These are phyloP conservation scores for Cataglyphis albicans DNA, from an alignment of 2,888 invertebrate species.

Conservation along the genomic window DNA sequence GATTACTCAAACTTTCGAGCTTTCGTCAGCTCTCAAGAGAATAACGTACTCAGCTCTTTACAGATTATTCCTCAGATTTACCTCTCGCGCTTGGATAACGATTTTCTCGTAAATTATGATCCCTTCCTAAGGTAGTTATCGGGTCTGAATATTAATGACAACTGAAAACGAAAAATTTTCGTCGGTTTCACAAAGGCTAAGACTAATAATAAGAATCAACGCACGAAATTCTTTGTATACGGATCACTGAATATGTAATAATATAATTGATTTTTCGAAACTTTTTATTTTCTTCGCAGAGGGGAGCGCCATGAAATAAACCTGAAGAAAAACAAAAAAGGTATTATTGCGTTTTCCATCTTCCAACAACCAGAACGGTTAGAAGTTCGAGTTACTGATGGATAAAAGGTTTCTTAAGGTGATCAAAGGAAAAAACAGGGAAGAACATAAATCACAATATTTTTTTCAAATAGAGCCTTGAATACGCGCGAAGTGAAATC, in stretches of 20 bases:
- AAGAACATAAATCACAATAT: background rate
- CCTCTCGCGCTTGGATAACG: background rate
- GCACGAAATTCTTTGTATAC: background rate
- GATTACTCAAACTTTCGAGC: background rate
- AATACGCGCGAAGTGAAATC: background rate
- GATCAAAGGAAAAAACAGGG: background rate
- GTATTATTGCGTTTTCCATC: background rate
- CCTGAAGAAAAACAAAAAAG: background rate
- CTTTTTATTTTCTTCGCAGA: background rate
- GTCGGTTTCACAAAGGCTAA: background rate
- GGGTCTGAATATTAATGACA: conserved; percentile 6
- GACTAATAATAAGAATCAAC: background rate
- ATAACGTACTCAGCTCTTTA: background rate
- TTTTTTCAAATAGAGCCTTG: background rate
- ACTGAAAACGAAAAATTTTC: conserved; percentile 1
- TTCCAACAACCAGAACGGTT: background rate
- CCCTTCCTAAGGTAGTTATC: background rate
- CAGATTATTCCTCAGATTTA: conserved; percentile 9
- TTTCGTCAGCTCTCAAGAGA: background rate
- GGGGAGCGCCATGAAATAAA: background rate
- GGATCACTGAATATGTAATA: background rate
- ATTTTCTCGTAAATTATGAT: conserved; percentile 27
- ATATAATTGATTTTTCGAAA: conserved; percentile 10
- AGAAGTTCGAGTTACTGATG: background rate
- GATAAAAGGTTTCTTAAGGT: background rate